phyloP scores from a whole-genome alignment of 1,140 invertebrate species.

The Hesperophylax magnus region DNA sequence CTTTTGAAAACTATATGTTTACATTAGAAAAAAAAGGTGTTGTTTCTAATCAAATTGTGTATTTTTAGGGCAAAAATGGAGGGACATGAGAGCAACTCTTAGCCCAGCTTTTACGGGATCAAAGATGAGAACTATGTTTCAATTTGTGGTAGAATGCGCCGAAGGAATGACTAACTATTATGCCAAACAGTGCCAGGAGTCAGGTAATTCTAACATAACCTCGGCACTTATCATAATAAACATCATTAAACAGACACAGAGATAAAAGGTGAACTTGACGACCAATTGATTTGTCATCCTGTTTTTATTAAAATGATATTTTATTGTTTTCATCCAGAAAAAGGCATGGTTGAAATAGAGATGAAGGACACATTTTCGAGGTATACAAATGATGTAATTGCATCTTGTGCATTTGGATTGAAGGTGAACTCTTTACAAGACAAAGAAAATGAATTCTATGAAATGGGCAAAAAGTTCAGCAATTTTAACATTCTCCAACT shows the following conservation, averaged over 20 bases:
- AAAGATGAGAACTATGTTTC: slow-evolving; percentile 70
- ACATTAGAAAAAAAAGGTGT: too few relatives aligned
- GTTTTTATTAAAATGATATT: not conserved
- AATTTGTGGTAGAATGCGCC: slow-evolving; percentile 64
- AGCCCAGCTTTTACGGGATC: slow-evolving; percentile 69
- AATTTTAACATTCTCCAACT: slow-evolving; percentile 25
- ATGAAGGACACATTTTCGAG: slow-evolving; percentile 69
- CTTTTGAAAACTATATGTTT: too few relatives aligned
- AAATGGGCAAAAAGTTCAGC: slow-evolving; percentile 64
- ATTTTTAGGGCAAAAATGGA: slow-evolving; percentile 65
- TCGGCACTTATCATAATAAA: not conserved
- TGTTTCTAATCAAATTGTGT: too few relatives aligned
- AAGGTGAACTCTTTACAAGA: slow-evolving; percentile 72
- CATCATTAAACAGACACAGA: not conserved
- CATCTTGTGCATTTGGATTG: slow-evolving; percentile 71
- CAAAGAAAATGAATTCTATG: slow-evolving; percentile 69
- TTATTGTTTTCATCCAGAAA: slow-evolving; percentile 15
- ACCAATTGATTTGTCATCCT: too few relatives aligned
- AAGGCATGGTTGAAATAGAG: slow-evolving; percentile 59
- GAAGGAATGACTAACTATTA: slow-evolving; percentile 51
- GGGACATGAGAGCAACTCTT: slow-evolving; percentile 67
- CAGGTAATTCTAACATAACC: not conserved
- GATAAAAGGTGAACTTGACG: not conserved
- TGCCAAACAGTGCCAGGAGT: not conserved
- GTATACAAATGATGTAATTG: slow-evolving; percentile 75